phyloP scores from a whole-genome alignment of 2,888 invertebrate genomes.

The Euclidia mi region DNA sequence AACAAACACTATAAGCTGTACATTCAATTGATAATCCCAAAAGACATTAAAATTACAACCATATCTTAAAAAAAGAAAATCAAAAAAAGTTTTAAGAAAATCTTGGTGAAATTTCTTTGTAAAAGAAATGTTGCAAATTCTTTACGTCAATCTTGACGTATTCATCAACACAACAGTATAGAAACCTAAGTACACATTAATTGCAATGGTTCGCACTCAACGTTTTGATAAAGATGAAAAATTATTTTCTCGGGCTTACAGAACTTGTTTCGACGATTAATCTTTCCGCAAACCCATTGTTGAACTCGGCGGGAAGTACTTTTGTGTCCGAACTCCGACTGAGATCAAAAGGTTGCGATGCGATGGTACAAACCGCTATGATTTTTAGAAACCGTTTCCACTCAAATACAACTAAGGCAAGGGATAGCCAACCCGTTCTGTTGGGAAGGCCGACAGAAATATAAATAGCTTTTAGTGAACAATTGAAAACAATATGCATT shows the following conservation, averaged over 20 bases:
- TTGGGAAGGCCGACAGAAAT: constrained; percentile 31
- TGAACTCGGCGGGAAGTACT: constrained; percentile 79
- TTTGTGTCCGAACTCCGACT: constrained; percentile 81
- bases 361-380: constrained; percentile 70
- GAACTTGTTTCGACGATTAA: constrained; percentile 86
- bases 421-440: constrained; percentile 26
- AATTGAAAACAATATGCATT: constrained; percentile 47
- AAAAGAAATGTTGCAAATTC: constrained; percentile 33
- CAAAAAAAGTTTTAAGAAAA: no score
- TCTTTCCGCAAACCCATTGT: constrained; percentile 87
- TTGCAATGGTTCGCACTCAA: constrained; percentile 68
- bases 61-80: no score
- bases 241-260: constrained; percentile 82
- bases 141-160: constrained; percentile 41
- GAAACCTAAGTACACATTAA: constrained; percentile 51
- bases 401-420: constrained; percentile 44
- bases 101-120: constrained; percentile 1
- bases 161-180: constrained; percentile 40
- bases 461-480: constrained; percentile 54
- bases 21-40: neutral
- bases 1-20: neutral
- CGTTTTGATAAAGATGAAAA: constrained; percentile 89
- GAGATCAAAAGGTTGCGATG: constrained; percentile 84
- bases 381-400: constrained; percentile 69
- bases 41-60: no score